Evolutionary conservation across 2,888 invertebrate genomes (phyloP).

Genomic region (Cosmia pyralina): DNA sequence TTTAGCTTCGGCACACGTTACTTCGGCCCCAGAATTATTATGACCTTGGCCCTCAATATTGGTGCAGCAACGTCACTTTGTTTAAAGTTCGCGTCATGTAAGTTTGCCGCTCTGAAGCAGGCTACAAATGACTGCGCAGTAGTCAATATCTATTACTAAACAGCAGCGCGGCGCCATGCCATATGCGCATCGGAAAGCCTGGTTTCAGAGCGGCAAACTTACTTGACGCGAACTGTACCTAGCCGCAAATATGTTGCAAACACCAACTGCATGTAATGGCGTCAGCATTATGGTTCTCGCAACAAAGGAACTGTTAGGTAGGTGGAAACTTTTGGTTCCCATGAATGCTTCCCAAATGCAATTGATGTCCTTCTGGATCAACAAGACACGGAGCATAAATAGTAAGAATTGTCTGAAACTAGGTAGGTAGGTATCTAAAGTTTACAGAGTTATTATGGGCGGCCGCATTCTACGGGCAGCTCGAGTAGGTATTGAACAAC

Average conservation of each 20-base stretch:
- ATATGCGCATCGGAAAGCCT: too few relatives aligned
- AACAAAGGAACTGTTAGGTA: not conserved
- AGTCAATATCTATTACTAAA: too few relatives aligned
- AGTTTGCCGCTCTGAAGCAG: too few relatives aligned
- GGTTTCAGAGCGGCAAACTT: too few relatives aligned
- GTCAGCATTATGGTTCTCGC: not conserved
- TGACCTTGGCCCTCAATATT: not conserved
- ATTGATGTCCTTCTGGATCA: not conserved
- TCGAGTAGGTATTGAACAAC: not conserved
- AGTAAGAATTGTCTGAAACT: not conserved
- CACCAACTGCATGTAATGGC: not conserved
- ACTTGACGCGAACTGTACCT: too few relatives aligned
- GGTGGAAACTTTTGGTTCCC: not conserved
- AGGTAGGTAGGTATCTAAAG: not conserved
- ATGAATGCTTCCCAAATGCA: not conserved
- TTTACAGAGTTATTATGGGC: not conserved
- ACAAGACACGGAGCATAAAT: not conserved
- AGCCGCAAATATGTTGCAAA: not conserved
- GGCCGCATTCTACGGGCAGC: slow-evolving; percentile 2
- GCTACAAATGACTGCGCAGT: too few relatives aligned
- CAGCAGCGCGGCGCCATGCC: too few relatives aligned
- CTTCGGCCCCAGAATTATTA: not conserved
- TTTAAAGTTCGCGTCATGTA: too few relatives aligned
- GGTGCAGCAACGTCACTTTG: not conserved
- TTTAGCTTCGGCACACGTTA: not conserved